Conservation (phyloP, 2,888 invertebrate genomes). For the Teleogryllus oceanicus region DNA sequence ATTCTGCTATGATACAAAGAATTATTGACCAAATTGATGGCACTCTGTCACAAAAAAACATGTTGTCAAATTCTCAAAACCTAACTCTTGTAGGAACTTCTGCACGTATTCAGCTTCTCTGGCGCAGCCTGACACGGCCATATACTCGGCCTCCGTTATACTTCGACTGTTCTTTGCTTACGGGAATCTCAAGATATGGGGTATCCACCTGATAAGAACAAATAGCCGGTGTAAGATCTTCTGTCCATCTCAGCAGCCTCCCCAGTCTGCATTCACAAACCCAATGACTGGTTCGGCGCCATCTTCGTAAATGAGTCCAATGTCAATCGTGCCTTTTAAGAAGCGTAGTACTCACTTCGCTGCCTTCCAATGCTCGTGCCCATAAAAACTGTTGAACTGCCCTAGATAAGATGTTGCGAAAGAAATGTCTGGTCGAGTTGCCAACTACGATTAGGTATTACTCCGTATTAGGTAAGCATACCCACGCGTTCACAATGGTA, state of each 20-base stretch:
- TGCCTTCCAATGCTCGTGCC: constrained; percentile 39
- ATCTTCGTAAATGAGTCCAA: not conserved
- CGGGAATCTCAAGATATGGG: not conserved
- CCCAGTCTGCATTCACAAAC: constrained; percentile 42
- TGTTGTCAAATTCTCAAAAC: not conserved
- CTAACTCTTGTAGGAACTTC: constrained; percentile 25
- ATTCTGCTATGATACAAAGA: constrained; percentile 12
- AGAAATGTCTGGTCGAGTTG: not conserved
- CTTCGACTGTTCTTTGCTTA: constrained; percentile 36
- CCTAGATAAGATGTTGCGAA: not conserved
- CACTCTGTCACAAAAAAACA: not conserved
- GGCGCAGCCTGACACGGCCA: constrained; percentile 11
- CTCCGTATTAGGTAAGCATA: not conserved
- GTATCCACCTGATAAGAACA: constrained; percentile 32
- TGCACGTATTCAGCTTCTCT: constrained; percentile 32
- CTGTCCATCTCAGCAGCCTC: constrained; percentile 36
- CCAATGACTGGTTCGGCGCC: constrained; percentile 34
- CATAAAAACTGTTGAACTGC: not conserved
- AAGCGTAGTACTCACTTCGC: constrained; percentile 43
- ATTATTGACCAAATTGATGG: not conserved
- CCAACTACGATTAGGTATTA: no score
- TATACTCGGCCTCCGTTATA: constrained; percentile 38
- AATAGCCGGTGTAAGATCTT: constrained; percentile 39
- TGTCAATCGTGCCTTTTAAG: constrained; percentile 39
- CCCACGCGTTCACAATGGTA: not conserved